A percentile compares a stretch with the other conserved stretches of the same genome.
phyloP scores from a whole-genome alignment of 1,140 invertebrate genomes.

The Zaprionus camerounensis region DNA sequence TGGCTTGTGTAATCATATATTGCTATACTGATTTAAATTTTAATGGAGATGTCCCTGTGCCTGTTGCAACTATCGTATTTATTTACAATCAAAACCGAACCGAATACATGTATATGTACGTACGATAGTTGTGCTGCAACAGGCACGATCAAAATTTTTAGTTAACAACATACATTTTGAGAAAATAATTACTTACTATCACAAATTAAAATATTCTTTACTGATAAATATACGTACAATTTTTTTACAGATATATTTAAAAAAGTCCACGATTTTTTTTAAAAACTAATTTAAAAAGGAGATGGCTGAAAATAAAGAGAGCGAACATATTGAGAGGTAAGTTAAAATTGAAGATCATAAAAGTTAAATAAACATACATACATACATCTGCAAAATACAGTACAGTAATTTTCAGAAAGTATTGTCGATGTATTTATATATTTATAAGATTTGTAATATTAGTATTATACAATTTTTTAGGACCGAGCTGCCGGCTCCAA shows the following conservation, averaged over 20 bases:
- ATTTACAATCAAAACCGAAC: too few relatives aligned
- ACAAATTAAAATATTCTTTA: too few relatives aligned
- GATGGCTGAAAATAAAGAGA: slow-evolving; percentile 1
- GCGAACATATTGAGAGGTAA: background rate
- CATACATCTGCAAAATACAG: background rate
- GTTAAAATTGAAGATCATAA: background rate
- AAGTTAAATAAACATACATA: background rate
- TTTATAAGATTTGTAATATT: background rate
- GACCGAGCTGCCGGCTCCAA: slow-evolving; percentile 92
- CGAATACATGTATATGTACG: too few relatives aligned
- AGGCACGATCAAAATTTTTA: too few relatives aligned
- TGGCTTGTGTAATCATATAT: too few relatives aligned
- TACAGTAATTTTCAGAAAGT: too few relatives aligned
- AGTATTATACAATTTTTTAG: slow-evolving; percentile 85
- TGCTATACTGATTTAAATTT: too few relatives aligned
- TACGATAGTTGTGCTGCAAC: too few relatives aligned
- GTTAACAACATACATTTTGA: too few relatives aligned
- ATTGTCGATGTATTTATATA: background rate
- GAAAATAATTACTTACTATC: too few relatives aligned
- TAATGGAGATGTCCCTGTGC: too few relatives aligned
- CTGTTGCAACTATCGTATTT: too few relatives aligned
- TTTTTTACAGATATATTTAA: background rate
- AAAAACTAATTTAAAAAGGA: background rate
- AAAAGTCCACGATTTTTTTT: background rate
- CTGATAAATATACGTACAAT: background rate